Conservation (phyloP, 1,140 invertebrate species). For the Ephestia elutella region DNA sequence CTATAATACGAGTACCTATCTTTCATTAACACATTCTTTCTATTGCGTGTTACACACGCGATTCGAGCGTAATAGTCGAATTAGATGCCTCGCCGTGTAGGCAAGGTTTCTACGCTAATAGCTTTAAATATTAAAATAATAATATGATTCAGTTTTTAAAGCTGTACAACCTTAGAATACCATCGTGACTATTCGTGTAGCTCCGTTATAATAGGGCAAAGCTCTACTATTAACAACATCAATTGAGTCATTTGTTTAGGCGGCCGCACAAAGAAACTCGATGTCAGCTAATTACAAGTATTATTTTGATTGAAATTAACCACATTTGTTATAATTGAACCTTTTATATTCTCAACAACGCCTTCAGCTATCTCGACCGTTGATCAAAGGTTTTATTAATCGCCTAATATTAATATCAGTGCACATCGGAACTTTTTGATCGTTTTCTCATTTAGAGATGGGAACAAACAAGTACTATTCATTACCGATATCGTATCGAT, state of each 20-base stretch:
- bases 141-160: conserved; percentile 12
- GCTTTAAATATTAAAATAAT: conserved; percentile 16
- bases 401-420: conserved; percentile 41
- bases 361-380: conserved; percentile 31
- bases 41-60: too few relatives aligned
- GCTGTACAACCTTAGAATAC: conserved; percentile 19
- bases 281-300: conserved; percentile 62
- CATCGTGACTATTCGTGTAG: conserved; percentile 34
- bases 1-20: too few relatives aligned
- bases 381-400: conserved; percentile 55
- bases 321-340: conserved; percentile 59
- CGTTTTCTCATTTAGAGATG: background rate
- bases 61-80: too few relatives aligned
- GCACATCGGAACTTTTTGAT: conserved; percentile 13
- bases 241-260: conserved; percentile 61
- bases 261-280: conserved; percentile 46
- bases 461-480: conserved; percentile 1
- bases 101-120: too few relatives aligned
- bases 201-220: conserved; percentile 35
- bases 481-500: background rate
- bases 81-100: too few relatives aligned
- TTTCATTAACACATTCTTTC: too few relatives aligned
- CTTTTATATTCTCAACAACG: conserved; percentile 45
- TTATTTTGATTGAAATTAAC: conserved; percentile 66
- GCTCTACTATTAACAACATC: conserved; percentile 55